Evolutionary conservation across 2,113 vertebrate genomes (phyloP).

Genomic region (Fulica atra): DNA sequence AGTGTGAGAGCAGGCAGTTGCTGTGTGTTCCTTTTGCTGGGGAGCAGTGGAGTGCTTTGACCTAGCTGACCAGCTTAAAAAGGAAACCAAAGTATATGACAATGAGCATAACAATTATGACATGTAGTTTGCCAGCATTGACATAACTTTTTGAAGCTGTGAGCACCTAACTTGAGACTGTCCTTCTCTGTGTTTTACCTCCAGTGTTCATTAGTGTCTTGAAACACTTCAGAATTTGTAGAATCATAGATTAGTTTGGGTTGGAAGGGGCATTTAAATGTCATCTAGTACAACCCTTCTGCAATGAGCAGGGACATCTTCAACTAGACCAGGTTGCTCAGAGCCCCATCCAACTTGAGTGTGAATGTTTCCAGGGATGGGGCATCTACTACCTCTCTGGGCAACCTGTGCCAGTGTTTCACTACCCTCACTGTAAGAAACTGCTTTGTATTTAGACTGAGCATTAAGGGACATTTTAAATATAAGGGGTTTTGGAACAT

Average conservation of each 20-base stretch:
- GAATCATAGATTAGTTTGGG: no score
- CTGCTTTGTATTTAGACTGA: no score
- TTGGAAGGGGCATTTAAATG: no score
- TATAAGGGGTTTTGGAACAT: neutral
- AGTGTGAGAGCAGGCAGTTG: neutral
- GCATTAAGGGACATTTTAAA: neutral
- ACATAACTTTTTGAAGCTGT: neutral
- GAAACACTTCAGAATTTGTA: neutral
- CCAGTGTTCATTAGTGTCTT: neutral
- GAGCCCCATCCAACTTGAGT: no score
- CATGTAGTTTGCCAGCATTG: neutral
- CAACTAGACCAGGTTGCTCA: no score
- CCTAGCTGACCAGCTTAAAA: neutral
- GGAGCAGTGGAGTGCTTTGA: neutral
- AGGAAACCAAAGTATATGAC: neutral
- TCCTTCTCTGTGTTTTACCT: neutral
- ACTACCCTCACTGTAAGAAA: no score
- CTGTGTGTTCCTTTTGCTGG: neutral
- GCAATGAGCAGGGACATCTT: no score
- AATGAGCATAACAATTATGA: neutral
- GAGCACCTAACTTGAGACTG: neutral
- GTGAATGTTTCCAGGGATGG: no score
- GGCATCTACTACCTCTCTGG: no score
- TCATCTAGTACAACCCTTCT: no score
- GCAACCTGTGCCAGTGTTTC: no score